A percentile compares a stretch with the other conserved stretches of the same genome.
These are phyloP conservation scores for Mimas tiliae DNA, from an alignment of 2,888 invertebrate genomes.

Conservation along the genomic window DNA sequence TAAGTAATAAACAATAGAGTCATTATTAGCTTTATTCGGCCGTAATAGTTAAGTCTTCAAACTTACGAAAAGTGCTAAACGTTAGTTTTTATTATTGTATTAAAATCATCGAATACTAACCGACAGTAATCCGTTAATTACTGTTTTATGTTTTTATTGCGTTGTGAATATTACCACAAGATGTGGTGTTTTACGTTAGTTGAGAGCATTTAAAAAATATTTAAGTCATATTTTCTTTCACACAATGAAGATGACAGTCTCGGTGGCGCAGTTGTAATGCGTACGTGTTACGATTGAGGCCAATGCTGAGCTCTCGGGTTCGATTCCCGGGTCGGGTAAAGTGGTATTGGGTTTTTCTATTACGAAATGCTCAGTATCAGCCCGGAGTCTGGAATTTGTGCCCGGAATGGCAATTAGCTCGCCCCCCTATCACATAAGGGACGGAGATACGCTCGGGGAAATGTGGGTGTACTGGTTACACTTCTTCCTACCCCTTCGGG, in stretches of 20 bases:
- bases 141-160: slow-evolving; percentile 10
- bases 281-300: no score
- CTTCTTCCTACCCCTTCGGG: no score
- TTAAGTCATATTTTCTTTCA: no score
- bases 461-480: no score
- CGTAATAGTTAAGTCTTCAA: neutral
- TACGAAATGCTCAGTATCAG: no score
- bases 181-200: neutral
- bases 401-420: neutral
- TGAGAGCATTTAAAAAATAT: no score
- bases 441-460: no score
- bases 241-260: no score
- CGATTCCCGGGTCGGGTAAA: no score
- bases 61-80: neutral
- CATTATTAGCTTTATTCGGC: neutral
- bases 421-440: neutral
- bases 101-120: neutral
- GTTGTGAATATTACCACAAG: slow-evolving; percentile 16
- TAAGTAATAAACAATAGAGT: neutral
- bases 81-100: neutral
- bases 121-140: neutral
- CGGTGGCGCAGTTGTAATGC: no score
- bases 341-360: no score
- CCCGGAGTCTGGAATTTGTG: neutral
- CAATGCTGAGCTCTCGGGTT: no score